Evolutionary conservation across 2,888 invertebrate genomes (phyloP).

Genomic region (Lasioglossum calceatum): DNA sequence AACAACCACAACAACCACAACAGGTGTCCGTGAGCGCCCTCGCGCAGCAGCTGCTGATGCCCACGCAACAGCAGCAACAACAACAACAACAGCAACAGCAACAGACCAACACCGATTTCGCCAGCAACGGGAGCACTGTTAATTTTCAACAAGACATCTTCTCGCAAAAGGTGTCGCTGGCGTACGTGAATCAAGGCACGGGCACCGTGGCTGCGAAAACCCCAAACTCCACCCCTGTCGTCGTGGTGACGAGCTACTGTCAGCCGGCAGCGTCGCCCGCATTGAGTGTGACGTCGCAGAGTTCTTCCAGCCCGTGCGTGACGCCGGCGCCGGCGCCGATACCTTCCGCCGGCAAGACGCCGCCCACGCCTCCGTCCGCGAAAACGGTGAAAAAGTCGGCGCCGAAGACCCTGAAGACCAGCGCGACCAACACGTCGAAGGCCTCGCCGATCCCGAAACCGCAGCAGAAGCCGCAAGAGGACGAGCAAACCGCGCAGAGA

Average conservation of each 20-base stretch:
- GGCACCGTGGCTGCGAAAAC: conserved; percentile 78
- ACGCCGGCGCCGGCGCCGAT: conserved; percentile 85
- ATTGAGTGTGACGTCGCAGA: conserved; percentile 86
- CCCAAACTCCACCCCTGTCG: conserved; percentile 85
- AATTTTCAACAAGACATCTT: conserved; percentile 78
- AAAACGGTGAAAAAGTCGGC: conserved; percentile 84
- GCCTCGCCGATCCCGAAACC: conserved; percentile 88
- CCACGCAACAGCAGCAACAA: conserved; percentile 59
- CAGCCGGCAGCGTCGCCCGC: conserved; percentile 86
- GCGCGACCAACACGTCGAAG: conserved; percentile 87
- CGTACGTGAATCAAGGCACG: conserved; percentile 85
- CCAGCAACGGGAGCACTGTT: conserved; percentile 75
- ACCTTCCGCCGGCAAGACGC: conserved; percentile 85
- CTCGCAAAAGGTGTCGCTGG: conserved; percentile 85
- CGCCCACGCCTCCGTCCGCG: conserved; percentile 80
- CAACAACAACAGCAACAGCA: conserved; percentile 23
- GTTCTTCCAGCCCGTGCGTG: conserved; percentile 86
- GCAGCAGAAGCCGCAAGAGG: conserved; percentile 91
- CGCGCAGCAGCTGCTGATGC: conserved; percentile 80
- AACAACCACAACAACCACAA: conserved; percentile 10
- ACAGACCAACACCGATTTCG: conserved; percentile 71
- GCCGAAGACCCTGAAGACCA: conserved; percentile 87
- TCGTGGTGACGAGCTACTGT: conserved; percentile 87
- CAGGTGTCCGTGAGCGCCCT: conserved; percentile 75
- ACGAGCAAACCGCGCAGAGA: conserved; percentile 92